A percentile compares a stretch with the other conserved stretches of the same genome.
Conservation (phyloP, 2,797 vertebrate genomes). For the Gadopsis bispinosus region DNA sequence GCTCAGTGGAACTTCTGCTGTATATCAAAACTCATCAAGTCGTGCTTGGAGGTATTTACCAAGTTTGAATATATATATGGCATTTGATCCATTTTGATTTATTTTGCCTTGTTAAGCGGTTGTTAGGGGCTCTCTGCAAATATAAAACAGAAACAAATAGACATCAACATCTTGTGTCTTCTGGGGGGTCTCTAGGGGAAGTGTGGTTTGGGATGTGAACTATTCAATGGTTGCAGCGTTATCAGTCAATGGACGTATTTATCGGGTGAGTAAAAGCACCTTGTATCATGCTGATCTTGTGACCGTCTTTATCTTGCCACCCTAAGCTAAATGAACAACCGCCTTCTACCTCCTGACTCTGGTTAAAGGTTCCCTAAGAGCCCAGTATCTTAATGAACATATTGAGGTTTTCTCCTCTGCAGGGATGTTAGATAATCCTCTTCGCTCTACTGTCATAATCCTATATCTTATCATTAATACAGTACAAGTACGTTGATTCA, state of each 20-base stretch:
- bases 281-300: conserved; percentile 72
- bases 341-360: conserved; percentile 60
- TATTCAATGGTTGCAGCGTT: conserved; percentile 42
- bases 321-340: conserved; percentile 69
- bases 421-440: conserved; percentile 32
- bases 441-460: background rate
- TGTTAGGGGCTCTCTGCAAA: background rate
- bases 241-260: conserved; percentile 72
- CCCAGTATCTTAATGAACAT: conserved; percentile 48
- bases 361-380: conserved; percentile 52
- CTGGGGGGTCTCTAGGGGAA: conserved; percentile 20
- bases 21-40: conserved; percentile 22
- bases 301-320: conserved; percentile 71
- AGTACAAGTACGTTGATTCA: background rate
- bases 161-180: conserved; percentile 40
- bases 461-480: background rate
- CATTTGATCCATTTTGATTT: background rate
- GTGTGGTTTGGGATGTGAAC: conserved; percentile 32
- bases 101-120: conserved; percentile 1
- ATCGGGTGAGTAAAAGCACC: conserved; percentile 71
- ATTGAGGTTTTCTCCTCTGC: conserved; percentile 19
- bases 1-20: conserved; percentile 42
- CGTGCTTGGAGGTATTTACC: background rate
- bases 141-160: conserved; percentile 7
- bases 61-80: conserved; percentile 3